These are phyloP conservation scores for Peromyscus aztecus DNA, from an alignment of 2,797 vertebrate genomes.

Conservation along the genomic window DNA sequence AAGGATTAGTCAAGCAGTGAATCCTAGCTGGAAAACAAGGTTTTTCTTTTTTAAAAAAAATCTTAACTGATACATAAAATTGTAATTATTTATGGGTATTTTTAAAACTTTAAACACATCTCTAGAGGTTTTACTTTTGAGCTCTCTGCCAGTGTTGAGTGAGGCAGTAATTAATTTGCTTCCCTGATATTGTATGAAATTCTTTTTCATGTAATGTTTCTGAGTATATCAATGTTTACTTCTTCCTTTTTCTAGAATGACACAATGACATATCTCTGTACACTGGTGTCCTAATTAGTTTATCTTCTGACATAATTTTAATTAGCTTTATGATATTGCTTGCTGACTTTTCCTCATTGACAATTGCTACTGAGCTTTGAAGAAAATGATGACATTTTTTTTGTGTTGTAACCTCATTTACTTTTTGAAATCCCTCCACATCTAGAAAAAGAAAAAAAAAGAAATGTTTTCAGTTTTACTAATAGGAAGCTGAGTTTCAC, in stretches of 20 bases:
- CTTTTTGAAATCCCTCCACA: slow-evolving; percentile 47
- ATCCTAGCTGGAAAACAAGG: slow-evolving; percentile 35
- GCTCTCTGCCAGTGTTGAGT: slow-evolving; percentile 66
- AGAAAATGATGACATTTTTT: slow-evolving; percentile 40
- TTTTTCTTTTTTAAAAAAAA: neutral
- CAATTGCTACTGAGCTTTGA: slow-evolving; percentile 44
- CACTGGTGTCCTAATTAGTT: slow-evolving; percentile 82
- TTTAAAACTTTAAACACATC: slow-evolving; percentile 60
- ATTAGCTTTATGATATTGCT: slow-evolving; percentile 78
- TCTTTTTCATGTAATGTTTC: slow-evolving; percentile 64
- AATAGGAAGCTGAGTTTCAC: slow-evolving; percentile 32
- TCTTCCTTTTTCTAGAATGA: slow-evolving; percentile 50
- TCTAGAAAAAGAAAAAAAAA: neutral
- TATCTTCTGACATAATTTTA: slow-evolving; percentile 80
- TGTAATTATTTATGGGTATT: neutral
- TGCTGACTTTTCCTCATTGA: slow-evolving; percentile 69
- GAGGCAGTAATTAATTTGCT: slow-evolving; percentile 79
- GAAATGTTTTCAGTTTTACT: slow-evolving; percentile 20
- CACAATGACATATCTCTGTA: slow-evolving; percentile 78
- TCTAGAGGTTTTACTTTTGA: slow-evolving; percentile 65
- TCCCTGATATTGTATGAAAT: slow-evolving; percentile 55
- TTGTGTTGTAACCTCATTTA: slow-evolving; percentile 54
- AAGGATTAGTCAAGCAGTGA: slow-evolving; percentile 27
- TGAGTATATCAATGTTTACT: slow-evolving; percentile 67
- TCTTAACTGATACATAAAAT: neutral